Base-by-base conservation (phyloP, 2,888 invertebrate species). In the Lithophane semibrunnea region DNA sequence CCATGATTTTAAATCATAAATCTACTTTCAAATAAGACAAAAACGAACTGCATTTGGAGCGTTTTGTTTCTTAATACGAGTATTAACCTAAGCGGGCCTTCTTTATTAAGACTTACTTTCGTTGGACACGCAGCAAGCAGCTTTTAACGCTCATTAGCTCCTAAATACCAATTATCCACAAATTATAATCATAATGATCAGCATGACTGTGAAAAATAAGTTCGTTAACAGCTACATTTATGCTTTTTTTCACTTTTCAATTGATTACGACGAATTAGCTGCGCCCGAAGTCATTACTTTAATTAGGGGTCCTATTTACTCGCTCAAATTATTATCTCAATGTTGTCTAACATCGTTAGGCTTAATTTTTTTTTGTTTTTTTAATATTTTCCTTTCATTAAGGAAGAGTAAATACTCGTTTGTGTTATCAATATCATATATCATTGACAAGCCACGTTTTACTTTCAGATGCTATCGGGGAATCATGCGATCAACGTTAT, bases 401-500 rank as follows among this genome's bases (percentile, higher is more conserved):
- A 18, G 67, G 71, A 77, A 73, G 37, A 61, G 70, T 82, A 86
- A 87, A 89, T 82, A 81, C 83, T 84, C 72, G 87, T 86, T 85
- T 74, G 80, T 84, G 81, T 83, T 79, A 80, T 84, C 88, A 88
- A 82, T 29, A 37, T 37, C 37, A 37, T 37, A 37, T 84, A 80
- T 82, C 88, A 88, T 82, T 84, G 73, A 84, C 73, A 90, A 88
- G 73, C 80, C 84, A 80, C 80, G 75, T 90, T 92, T 91, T 92
- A 88, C 92, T 95, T 94, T 72, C 96, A 96, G 96, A 91, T 90
- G 90, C 90, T 93, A 94, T 94, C 94, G 83, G 88, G 89, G 91
- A 92, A 95, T 92, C 94, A 96, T 95, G 95, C 93, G 91, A 94
- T 92, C 92, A 89, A 80, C 91, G 88, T 91, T 95, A 94, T 95